Conservation (phyloP, 2,888 invertebrate genomes). For the Bombylius major region DNA sequence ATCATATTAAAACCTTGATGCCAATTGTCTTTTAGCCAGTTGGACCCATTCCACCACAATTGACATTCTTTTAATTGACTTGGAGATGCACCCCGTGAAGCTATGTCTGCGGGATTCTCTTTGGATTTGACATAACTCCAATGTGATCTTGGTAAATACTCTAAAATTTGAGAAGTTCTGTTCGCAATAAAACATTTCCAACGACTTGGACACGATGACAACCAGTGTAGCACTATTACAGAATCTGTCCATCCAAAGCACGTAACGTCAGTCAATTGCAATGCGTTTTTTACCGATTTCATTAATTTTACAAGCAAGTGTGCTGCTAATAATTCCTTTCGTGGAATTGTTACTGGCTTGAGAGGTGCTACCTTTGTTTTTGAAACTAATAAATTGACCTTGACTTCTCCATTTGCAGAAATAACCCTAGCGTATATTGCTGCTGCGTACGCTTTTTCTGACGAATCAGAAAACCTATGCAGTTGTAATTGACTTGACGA, state of each 20-base stretch:
- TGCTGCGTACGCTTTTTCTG: constrained; percentile 1
- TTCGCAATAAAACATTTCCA: not conserved
- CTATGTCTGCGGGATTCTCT: not conserved
- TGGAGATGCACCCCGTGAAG: not conserved
- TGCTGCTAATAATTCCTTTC: not conserved
- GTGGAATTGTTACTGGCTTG: not conserved
- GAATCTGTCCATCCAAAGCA: constrained; percentile 2
- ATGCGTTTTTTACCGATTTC: not conserved
- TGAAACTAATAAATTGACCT: not conserved
- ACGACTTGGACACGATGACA: not conserved
- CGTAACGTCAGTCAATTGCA: not conserved
- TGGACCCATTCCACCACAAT: too few relatives aligned
- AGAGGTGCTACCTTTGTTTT: not conserved
- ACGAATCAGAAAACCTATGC: not conserved
- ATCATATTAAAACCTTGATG: not conserved
- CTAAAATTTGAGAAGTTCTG: not conserved
- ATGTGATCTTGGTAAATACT: not conserved
- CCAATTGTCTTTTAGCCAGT: not conserved
- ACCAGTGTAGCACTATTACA: not conserved
- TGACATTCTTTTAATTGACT: not conserved
- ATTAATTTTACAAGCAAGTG: not conserved
- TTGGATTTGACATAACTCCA: not conserved
- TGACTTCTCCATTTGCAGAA: not conserved
- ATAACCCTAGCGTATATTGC: not conserved
- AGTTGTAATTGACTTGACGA: not conserved